A percentile compares a stretch with the other conserved stretches of the same genome.
Conservation (phyloP, 2,888 invertebrate species). For the Latrodectus elegans region DNA sequence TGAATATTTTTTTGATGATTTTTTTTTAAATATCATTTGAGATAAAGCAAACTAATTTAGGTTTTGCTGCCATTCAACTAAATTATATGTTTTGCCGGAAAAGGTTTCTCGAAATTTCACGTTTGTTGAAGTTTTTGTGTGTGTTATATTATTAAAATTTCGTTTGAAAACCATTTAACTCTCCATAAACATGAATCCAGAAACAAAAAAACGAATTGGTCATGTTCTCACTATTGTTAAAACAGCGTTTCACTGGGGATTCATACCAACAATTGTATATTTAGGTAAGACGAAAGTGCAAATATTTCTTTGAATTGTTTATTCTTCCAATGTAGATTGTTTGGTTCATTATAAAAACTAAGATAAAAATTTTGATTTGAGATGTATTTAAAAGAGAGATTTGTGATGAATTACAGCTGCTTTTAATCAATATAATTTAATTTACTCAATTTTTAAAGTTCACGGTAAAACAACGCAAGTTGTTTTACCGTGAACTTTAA, state of each 20-base stretch:
- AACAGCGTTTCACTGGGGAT: slow-evolving; percentile 82
- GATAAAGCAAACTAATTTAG: too few species aligned
- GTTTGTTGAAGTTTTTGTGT: neutral
- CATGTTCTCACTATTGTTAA: slow-evolving; percentile 80
- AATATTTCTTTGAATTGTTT: too few species aligned
- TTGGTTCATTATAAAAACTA: neutral
- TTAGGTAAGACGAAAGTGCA: slow-evolving; percentile 76
- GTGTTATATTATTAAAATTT: neutral
- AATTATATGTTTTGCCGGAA: too few species aligned
- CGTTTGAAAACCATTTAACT: neutral
- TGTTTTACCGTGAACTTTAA: neutral
- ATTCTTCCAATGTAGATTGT: neutral
- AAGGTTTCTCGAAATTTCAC: too few species aligned
- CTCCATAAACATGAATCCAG: slow-evolving; percentile 74
- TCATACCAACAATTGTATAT: slow-evolving; percentile 82
- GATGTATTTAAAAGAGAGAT: neutral
- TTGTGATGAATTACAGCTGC: neutral
- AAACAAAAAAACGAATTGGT: slow-evolving; percentile 80
- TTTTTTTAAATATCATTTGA: too few species aligned
- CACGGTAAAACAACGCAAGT: too few species aligned
- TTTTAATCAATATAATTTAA: too few species aligned
- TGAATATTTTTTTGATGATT: too few species aligned
- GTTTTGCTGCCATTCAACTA: too few species aligned
- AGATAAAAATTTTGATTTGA: neutral
- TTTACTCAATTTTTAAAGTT: too few species aligned